Conservation (phyloP, 2,888 invertebrate genomes). For the Metalampra italica region DNA sequence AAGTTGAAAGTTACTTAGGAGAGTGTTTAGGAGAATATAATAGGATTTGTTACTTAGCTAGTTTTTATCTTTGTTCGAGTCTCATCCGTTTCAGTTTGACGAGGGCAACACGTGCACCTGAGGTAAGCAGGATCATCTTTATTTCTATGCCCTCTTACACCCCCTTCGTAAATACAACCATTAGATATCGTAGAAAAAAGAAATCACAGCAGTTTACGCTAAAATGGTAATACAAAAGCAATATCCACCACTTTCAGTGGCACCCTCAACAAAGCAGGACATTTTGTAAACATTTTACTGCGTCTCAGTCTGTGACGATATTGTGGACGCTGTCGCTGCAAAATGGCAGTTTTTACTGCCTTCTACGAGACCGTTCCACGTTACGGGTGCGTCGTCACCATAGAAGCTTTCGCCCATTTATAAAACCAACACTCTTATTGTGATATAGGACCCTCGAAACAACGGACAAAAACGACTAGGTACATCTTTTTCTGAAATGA, state of each 20-base stretch:
- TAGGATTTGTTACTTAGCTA: too few relatives aligned
- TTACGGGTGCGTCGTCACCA: slow-evolving; percentile 32
- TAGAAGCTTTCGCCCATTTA: slow-evolving; percentile 25
- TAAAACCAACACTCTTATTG: not conserved
- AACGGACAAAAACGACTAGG: not conserved
- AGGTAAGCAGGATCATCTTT: too few relatives aligned
- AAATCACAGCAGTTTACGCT: slow-evolving; percentile 39
- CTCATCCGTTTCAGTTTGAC: too few relatives aligned
- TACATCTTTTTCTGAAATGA: too few relatives aligned
- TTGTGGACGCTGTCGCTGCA: slow-evolving; percentile 66
- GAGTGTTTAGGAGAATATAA: too few relatives aligned
- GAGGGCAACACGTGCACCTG: too few relatives aligned
- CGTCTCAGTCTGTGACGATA: slow-evolving; percentile 70
- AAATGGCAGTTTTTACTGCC: slow-evolving; percentile 71
- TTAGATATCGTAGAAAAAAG: too few relatives aligned
- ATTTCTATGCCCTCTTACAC: too few relatives aligned
- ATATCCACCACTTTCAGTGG: slow-evolving; percentile 52
- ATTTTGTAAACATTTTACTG: slow-evolving; percentile 76
- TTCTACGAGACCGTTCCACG: slow-evolving; percentile 49
- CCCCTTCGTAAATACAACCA: too few relatives aligned
- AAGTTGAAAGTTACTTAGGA: too few relatives aligned
- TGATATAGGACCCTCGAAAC: not conserved
- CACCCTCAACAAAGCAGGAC: slow-evolving; percentile 59
- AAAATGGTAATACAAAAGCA: slow-evolving; percentile 63
- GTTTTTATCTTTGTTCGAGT: too few relatives aligned